A percentile compares a stretch with the other conserved stretches of the same genome.
These are phyloP conservation scores for Crotalus helleri DNA, from an alignment of 2,113 vertebrate species.

Conservation along the genomic window DNA sequence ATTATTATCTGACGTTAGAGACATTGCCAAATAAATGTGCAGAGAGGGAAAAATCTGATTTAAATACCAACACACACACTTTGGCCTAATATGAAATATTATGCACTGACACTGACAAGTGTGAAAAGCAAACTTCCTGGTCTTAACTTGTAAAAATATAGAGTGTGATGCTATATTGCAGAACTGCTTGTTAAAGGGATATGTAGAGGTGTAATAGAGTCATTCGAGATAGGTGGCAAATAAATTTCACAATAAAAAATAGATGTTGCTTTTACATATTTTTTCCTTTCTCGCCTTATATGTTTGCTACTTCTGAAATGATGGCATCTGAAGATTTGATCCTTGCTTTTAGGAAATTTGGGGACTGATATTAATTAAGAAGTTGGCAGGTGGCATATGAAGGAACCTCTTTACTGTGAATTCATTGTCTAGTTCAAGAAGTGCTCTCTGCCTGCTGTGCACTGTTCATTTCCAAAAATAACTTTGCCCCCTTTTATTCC, in stretches of 20 bases:
- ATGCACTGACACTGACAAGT: background rate
- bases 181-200: background rate
- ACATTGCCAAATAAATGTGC: constrained; percentile 21
- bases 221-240: background rate
- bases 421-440: background rate
- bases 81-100: constrained; percentile 16
- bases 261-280: background rate
- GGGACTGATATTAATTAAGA: background rate
- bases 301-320: background rate
- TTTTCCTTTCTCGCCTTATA: background rate
- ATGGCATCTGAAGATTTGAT: background rate
- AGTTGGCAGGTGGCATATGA: background rate
- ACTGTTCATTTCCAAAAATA: background rate
- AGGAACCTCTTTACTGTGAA: background rate
- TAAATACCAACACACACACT: constrained; percentile 7
- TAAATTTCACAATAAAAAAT: background rate
- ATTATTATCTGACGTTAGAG: constrained; percentile 20
- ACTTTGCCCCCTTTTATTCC: background rate
- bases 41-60: constrained; percentile 25
- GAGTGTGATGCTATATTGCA: background rate
- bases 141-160: background rate
- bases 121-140: background rate
- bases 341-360: background rate
- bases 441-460: background rate
- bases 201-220: background rate